Conservation (phyloP, 2,888 invertebrate species). For the Harpalus rubripes region DNA sequence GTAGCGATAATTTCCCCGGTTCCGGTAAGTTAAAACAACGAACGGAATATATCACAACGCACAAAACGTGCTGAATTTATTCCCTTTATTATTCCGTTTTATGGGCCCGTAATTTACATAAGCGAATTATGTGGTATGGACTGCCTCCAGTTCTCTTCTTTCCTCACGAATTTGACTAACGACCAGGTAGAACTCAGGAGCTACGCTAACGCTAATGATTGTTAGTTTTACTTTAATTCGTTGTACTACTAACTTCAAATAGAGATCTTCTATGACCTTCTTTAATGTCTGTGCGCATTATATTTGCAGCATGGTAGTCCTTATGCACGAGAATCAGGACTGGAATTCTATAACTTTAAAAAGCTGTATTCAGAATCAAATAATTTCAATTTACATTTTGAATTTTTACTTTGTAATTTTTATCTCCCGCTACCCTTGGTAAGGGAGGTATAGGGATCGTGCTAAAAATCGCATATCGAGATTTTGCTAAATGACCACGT, state of each 20-base stretch:
- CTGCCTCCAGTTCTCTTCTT: background rate
- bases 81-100: slow-evolving; percentile 59
- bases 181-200: background rate
- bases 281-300: background rate
- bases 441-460: too few relatives aligned
- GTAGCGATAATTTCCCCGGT: slow-evolving; percentile 24
- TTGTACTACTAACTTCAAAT: background rate
- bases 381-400: too few relatives aligned
- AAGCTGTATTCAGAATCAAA: too few relatives aligned
- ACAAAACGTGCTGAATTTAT: slow-evolving; percentile 59
- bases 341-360: too few relatives aligned
- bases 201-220: background rate
- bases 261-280: background rate
- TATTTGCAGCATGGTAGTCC: background rate
- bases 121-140: slow-evolving; percentile 50
- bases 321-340: too few relatives aligned
- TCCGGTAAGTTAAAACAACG: slow-evolving; percentile 55
- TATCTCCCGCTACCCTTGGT: too few relatives aligned
- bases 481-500: too few relatives aligned
- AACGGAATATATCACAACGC: slow-evolving; percentile 49
- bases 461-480: too few relatives aligned
- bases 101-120: slow-evolving; percentile 53
- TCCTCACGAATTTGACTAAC: slow-evolving; percentile 30
- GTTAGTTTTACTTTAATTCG: slow-evolving; percentile 24
- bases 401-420: too few relatives aligned